Base-by-base conservation (phyloP, 2,888 invertebrate genomes). In the Chromoteleia sp. region DNA sequence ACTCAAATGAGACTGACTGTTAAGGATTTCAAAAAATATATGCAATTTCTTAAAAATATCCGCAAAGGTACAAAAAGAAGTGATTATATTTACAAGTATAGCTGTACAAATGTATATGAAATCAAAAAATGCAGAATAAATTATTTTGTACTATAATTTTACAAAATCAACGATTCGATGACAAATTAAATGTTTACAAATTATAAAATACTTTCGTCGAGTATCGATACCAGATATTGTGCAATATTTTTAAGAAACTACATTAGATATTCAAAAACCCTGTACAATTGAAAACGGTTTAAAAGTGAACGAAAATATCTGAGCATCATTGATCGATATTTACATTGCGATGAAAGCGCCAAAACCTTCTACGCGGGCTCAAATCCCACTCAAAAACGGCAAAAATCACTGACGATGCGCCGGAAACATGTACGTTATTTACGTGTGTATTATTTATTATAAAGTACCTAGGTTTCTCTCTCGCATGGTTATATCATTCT, bases 401-500 rank as follows among this genome's bases (percentile, higher is more conserved):
- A 91, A 91, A 91, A 91, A 91, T 89, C 90, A 90, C 88, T 89
- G 86, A 88, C 87, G 85, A 88, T 87, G 87, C 87, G 85, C 87
- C 87, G 89, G 87, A 89, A 90, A 88, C 87, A 86, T 88, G 88
- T 89, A 88, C 88, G 89, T 87, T 83, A 86, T 88, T 90, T 73
- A 90, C 89, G 88, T 89, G 87, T 87, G 87, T 89, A 90, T 87
- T 87, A 87, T 90, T 89, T 89, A 89, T 88, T 86, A 89, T 89
- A 90, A 90, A 89, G 88, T 90, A 91, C 85, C 90, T 90, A 91
- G 87, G 84, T 88, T 88, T 88, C 77, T 78, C 65, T 78, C 65
- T 71, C 88, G 86, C 89, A 91, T 89, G 90, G 89, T 91, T 92
- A 91, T 90, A 91, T 86, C 91, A 88, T 89, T 89, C 89, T 88